Base-by-base conservation (phyloP, 2,888 invertebrate species). In the Temnothorax ravouxi region DNA sequence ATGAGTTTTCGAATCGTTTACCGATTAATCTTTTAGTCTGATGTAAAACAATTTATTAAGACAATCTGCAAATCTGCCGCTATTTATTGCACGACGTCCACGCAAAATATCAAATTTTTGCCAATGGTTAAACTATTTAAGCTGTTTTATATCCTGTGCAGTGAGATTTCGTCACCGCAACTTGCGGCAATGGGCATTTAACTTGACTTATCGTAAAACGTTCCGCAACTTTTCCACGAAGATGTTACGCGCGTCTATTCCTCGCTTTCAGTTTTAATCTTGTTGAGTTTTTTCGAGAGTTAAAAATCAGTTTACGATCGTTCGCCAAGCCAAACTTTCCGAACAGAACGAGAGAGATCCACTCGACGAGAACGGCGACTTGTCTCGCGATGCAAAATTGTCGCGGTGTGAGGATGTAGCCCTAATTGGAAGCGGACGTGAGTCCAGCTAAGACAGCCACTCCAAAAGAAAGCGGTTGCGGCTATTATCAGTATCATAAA, bases 1-100 rank as follows among this genome's bases (percentile, higher is more conserved):
- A 96, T 0, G 96, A 95, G 92, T 98, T 98, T 89, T 97, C 97
- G 93, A 96, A 98, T 91, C 96, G 96, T 81, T 98, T 38, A n/a
- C 34, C 38, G 2, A 13, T 38, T 64, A 64, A 44, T 41, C 25
- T 64, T 64, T 64, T 44, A 41, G 15, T 41, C 41, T 41, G n/a
- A n/a, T n/a, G 13, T 41, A 21, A 64, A n/a, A 41, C 5, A 13
- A 21, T 64, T 21, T 41, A 29, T 25, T n/a, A n/a, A n/a, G n/a
- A n/a, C n/a, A n/a, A n/a, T n/a, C n/a, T 54, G n/a, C 3, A n/a
- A 69, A 38, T 21, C 1, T 71, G 3, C 3, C 9, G 8, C 18
- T 21, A 50, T 69, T 5, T 25, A 2, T 18, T 3, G 25, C 4
- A 44, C 47, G 11, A 6, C 5, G 0, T 34, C 2, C 1, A 62